Evolutionary conservation across 2,797 vertebrate species (phyloP), one percentile per base, ranked within the genome.

Genomic region (Rachycentron canadum): DNA sequence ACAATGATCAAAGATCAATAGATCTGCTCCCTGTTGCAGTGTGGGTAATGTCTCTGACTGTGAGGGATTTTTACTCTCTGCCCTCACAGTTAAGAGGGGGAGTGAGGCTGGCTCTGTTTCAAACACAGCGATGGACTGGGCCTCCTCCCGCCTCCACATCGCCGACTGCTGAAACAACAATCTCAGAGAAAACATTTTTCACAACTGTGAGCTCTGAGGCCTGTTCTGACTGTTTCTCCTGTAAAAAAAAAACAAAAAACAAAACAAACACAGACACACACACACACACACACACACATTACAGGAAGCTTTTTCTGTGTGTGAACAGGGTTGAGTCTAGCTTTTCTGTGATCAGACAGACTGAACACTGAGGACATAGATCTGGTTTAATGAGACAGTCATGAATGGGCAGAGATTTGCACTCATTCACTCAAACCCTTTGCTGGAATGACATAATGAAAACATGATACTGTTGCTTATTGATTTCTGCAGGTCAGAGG

Each of bases 101-200:
- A 83, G 85, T 62, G 81, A 74, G 60, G 43, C 76, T 89, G 89
- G 89, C 83, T 73, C 43, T 5, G 14, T 85, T 82, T 91, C 86
- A 88, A 76, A 78, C 79, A 68, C 64, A 84, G 83, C 64, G 52
- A 73, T 71, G 76, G 59, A 76, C 60, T 70, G 76, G 88, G 89
- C 84, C 89, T 82, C 79, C 81, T 76, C 82, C 86, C 53, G 23
- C 87, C 90, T 88, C 77, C 90, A 70, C 83, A 79, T 75, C 5
- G 43, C 43, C 43, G 6, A 87, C 85, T 81, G 88, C 76, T 88
- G 84, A 86, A 91, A 91, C 88, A 91, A 92, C 90, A 90, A 77
- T 73, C 73, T 71, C 36, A 66, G 36, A 69, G 61, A 86, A 69
- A 65, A 84, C 63, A 10, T 70, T 73, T 76, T 76, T 77, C 38